phyloP scores from a whole-genome alignment of 1,140 invertebrate genomes.

The Rhyacophila brunnea region DNA sequence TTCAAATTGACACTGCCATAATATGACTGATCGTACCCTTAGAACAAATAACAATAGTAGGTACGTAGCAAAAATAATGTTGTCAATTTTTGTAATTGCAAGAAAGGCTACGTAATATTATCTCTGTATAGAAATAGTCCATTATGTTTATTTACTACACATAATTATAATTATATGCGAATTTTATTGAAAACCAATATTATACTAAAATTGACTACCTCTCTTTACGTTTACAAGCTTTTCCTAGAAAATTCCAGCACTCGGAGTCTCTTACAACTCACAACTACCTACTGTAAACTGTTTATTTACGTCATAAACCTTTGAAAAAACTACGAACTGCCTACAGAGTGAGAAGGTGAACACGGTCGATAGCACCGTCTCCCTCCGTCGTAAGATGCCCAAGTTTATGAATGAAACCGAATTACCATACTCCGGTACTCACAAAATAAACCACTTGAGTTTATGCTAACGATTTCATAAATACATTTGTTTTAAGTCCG shows the following conservation, averaged over 20 bases:
- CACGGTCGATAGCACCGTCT: constrained; percentile 10
- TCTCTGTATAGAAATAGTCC: too few species aligned
- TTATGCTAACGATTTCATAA: constrained; percentile 33
- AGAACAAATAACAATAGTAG: too few species aligned
- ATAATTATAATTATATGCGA: too few species aligned
- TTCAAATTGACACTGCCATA: too few species aligned
- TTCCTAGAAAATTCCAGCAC: not conserved
- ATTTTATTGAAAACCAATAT: too few species aligned
- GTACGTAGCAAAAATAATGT: too few species aligned
- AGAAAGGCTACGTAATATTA: too few species aligned
- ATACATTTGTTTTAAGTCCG: constrained; percentile 28
- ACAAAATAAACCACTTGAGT: constrained; percentile 29
- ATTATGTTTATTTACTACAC: too few species aligned
- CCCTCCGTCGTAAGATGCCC: not conserved
- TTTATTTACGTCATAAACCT: constrained; percentile 8
- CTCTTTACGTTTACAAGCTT: too few species aligned
- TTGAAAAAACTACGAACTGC: constrained; percentile 21
- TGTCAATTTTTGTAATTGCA: too few species aligned
- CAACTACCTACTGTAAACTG: not conserved
- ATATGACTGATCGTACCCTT: too few species aligned
- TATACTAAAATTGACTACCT: too few species aligned
- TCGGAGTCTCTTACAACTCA: not conserved
- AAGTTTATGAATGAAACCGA: constrained; percentile 31
- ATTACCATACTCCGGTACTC: constrained; percentile 26
- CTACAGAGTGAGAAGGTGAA: constrained; percentile 10